Percentiles rank a stretch among this genome's conserved stretches.
phyloP scores from a whole-genome alignment of 2,888 invertebrate species.

The Marronus borbonicus region DNA sequence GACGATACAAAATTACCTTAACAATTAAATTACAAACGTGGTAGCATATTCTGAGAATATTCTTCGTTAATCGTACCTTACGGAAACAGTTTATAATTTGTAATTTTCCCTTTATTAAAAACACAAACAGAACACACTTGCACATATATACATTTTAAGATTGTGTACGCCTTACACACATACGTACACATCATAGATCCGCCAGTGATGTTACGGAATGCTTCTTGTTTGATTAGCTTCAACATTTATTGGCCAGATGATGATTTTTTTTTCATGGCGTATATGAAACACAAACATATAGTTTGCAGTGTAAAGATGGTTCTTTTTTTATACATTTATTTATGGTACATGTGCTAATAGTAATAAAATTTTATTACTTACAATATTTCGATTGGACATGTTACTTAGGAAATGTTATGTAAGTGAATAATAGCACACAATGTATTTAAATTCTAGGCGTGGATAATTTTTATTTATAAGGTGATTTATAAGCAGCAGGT shows the following conservation, averaged over 20 bases:
- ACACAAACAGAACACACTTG: not conserved
- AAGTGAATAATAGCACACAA: not conserved
- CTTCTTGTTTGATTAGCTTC: conserved; percentile 1
- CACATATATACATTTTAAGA: not conserved
- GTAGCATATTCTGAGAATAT: conserved; percentile 12
- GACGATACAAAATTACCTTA: not conserved
- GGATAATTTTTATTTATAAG: conserved; percentile 10
- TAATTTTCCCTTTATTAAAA: conserved; percentile 12
- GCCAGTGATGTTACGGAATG: not conserved
- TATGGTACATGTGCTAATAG: not conserved
- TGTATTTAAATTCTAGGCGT: conserved; percentile 8
- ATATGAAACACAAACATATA: not conserved
- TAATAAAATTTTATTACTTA: conserved; percentile 12
- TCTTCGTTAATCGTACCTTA: conserved; percentile 9
- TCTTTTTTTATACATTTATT: not conserved
- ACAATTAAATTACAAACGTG: conserved; percentile 6
- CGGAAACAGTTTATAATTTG: conserved; percentile 15
- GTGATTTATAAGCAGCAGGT: not conserved
- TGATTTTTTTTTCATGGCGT: not conserved
- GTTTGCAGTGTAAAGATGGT: not conserved
- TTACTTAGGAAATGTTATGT: not conserved
- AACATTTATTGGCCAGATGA: not conserved
- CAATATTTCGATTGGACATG: not conserved
- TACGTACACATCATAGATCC: not conserved
- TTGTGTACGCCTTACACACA: not conserved